phyloP scores from a whole-genome alignment of 2,888 invertebrate genomes.

The Phymatocera aterrima region DNA sequence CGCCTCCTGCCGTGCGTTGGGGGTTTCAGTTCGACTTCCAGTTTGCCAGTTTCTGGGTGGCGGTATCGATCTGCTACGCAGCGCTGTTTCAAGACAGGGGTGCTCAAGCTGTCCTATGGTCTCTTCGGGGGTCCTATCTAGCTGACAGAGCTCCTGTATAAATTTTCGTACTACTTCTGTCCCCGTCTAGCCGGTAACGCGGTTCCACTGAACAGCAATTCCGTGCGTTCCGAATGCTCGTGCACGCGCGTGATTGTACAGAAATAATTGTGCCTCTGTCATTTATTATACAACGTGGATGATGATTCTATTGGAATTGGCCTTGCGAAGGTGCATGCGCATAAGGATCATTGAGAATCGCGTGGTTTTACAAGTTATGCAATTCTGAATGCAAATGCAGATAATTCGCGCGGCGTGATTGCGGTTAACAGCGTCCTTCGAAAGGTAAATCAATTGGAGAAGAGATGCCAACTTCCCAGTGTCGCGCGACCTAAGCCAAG shows the following conservation, averaged over 20 bases:
- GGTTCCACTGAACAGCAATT: not conserved
- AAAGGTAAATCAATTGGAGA: conserved; percentile 1
- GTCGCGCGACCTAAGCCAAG: too few species aligned
- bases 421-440: conserved; percentile 17
- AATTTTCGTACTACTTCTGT: conserved; percentile 46
- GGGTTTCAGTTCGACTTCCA: conserved; percentile 45
- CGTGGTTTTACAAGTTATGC: not conserved
- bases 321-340: not conserved
- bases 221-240: too few species aligned
- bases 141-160: not conserved
- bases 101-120: conserved; percentile 60
- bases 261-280: not conserved
- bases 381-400: not conserved
- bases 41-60: conserved; percentile 68
- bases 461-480: conserved; percentile 8
- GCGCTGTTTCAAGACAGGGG: conserved; percentile 67
- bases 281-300: not conserved
- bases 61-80: conserved; percentile 68
- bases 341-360: not conserved
- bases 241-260: too few species aligned
- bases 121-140: not conserved
- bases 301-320: not conserved
- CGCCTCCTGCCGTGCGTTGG: conserved; percentile 24
- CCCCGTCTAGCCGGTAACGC: not conserved
- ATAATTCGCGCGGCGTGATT: conserved; percentile 17